Evolutionary conservation across 2,797 vertebrate genomes (phyloP).

Genomic region (Typhlichthys eigenmanni): DNA sequence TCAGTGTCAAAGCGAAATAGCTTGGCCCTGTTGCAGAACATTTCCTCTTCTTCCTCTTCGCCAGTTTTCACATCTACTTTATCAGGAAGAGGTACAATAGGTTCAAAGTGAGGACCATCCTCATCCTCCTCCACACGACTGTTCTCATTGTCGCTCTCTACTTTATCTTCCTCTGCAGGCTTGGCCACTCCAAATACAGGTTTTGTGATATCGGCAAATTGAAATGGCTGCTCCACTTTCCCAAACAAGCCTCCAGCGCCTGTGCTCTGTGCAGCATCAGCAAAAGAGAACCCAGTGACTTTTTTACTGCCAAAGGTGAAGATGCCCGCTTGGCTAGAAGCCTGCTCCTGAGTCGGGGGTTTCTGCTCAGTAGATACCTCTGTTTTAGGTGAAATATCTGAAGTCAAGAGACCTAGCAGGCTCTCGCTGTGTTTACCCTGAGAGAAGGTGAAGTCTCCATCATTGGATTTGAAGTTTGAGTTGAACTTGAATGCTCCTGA

Average conservation of each 20-base stretch:
- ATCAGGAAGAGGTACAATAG: slow-evolving; percentile 95
- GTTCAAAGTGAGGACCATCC: slow-evolving; percentile 98
- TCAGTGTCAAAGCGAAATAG: slow-evolving; percentile 92
- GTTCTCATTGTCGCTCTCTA: slow-evolving; percentile 88
- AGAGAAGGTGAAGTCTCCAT: slow-evolving; percentile 95
- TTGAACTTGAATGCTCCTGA: slow-evolving; percentile 92
- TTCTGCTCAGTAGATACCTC: slow-evolving; percentile 77
- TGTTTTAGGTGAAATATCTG: slow-evolving; percentile 84
- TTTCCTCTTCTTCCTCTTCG: slow-evolving; percentile 96
- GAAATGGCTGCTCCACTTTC: slow-evolving; percentile 78
- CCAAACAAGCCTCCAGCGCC: slow-evolving; percentile 73
- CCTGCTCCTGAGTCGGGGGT: slow-evolving; percentile 61
- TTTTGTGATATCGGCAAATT: slow-evolving; percentile 75
- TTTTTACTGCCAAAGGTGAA: slow-evolving; percentile 87
- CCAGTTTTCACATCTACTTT: slow-evolving; percentile 98
- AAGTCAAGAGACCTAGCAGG: slow-evolving; percentile 89
- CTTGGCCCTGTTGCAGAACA: slow-evolving; percentile 95
- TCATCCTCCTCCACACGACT: slow-evolving; percentile 90
- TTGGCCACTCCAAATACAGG: slow-evolving; percentile 68
- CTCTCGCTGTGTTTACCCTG: slow-evolving; percentile 86
- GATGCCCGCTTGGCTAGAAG: slow-evolving; percentile 67
- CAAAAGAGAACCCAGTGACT: slow-evolving; percentile 74
- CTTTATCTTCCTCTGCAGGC: slow-evolving; percentile 65
- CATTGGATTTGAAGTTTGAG: slow-evolving; percentile 96
- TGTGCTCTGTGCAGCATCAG: slow-evolving; percentile 69